Evolutionary conservation across 2,797 vertebrate genomes (phyloP).

Genomic region (Sebastes hopkinsi): DNA sequence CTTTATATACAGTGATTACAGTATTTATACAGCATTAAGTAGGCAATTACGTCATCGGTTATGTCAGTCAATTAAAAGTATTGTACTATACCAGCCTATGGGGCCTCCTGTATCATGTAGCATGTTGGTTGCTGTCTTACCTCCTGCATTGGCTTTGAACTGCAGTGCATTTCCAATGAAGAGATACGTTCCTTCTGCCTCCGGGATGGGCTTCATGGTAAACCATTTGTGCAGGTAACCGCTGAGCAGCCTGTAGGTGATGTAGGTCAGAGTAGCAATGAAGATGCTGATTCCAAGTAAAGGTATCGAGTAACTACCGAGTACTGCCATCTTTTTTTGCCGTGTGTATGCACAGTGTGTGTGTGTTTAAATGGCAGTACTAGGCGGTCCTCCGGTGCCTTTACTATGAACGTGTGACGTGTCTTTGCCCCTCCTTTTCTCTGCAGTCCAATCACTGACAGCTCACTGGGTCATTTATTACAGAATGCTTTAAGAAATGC

Average conservation of each 20-base stretch:
- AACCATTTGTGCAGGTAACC: slow-evolving; percentile 77
- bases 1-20: not conserved
- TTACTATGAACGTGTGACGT: not conserved
- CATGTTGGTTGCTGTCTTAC: slow-evolving; percentile 53
- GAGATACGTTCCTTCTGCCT: slow-evolving; percentile 60
- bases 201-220: slow-evolving; percentile 74
- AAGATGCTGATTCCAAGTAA: slow-evolving; percentile 56
- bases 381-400: not conserved
- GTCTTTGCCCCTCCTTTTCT: slow-evolving; percentile 8
- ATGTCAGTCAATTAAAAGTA: not conserved
- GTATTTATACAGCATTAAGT: not conserved
- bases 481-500: not conserved
- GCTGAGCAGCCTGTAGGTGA: slow-evolving; percentile 70
- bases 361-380: not conserved
- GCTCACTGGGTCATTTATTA: not conserved
- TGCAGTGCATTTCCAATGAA: slow-evolving; percentile 78
- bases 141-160: slow-evolving; percentile 75
- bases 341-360: not conserved
- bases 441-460: not conserved
- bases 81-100: not conserved
- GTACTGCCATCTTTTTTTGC: slow-evolving; percentile 55
- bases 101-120: not conserved
- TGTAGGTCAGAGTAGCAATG: slow-evolving; percentile 61
- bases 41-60: not conserved
- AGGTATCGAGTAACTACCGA: slow-evolving; percentile 36